phyloP scores from a whole-genome alignment of 2,888 invertebrate genomes.

The Amiota mariae region DNA sequence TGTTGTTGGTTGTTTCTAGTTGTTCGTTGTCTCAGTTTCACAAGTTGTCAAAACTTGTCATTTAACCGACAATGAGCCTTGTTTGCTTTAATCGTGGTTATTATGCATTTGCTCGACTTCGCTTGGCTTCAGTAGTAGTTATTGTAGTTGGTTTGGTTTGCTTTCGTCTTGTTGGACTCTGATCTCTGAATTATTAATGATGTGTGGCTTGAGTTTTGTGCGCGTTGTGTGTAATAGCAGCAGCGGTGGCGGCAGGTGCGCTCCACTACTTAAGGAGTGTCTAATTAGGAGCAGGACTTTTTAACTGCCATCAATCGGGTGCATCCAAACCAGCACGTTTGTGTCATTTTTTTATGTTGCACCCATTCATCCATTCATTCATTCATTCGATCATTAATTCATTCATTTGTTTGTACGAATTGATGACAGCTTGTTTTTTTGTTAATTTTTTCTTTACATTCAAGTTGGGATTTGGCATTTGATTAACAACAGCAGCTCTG shows the following conservation, averaged over 20 bases:
- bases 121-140: slow-evolving; percentile 32
- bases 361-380: background rate
- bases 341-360: background rate
- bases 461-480: slow-evolving; percentile 44
- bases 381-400: slow-evolving; percentile 3
- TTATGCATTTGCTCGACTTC: slow-evolving; percentile 62
- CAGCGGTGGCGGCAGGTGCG: slow-evolving; percentile 51
- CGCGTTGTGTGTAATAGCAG: slow-evolving; percentile 34
- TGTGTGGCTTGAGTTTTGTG: slow-evolving; percentile 41
- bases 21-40: slow-evolving; percentile 57
- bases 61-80: slow-evolving; percentile 72
- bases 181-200: slow-evolving; percentile 61
- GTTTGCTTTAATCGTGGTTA: slow-evolving; percentile 72
- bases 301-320: slow-evolving; percentile 3
- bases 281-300: slow-evolving; percentile 52
- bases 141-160: background rate
- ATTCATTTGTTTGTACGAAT: slow-evolving; percentile 2
- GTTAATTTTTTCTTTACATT: slow-evolving; percentile 36
- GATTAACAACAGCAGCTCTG: slow-evolving; percentile 44
- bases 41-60: slow-evolving; percentile 72
- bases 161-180: background rate
- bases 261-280: slow-evolving; percentile 47
- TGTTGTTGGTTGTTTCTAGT: slow-evolving; percentile 8
- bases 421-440: slow-evolving; percentile 28
- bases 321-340: background rate